phyloP scores from a whole-genome alignment of 2,888 invertebrate genomes.

The Zele albiditarsus region DNA sequence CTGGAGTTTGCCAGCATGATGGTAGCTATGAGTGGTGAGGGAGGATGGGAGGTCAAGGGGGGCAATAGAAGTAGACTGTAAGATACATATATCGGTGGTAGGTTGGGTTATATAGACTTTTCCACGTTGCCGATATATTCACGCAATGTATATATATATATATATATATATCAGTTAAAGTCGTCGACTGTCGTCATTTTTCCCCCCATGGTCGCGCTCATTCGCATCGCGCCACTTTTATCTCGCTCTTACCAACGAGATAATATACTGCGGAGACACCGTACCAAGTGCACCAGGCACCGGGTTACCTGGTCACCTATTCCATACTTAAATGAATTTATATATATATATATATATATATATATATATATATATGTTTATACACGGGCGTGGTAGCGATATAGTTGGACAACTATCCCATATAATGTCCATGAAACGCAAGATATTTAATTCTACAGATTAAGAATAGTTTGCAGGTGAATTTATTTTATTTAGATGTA shows the following conservation, averaged over 20 bases:
- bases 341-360: constrained; percentile 20
- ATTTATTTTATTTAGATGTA: neutral
- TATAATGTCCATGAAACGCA: neutral
- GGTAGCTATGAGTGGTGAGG: constrained; percentile 49
- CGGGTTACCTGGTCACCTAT: constrained; percentile 64
- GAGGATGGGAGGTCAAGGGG: constrained; percentile 52
- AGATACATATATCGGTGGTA: constrained; percentile 16
- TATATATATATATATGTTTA: neutral
- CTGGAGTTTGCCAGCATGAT: constrained; percentile 53
- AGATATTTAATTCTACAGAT: neutral
- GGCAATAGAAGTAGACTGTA: constrained; percentile 34
- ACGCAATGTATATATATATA: neutral
- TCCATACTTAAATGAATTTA: constrained; percentile 51
- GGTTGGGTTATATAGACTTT: constrained; percentile 26
- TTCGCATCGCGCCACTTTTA: constrained; percentile 45
- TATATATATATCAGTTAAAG: constrained; percentile 14
- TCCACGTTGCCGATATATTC: neutral
- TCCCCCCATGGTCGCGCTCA: constrained; percentile 39
- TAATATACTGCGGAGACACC: constrained; percentile 22
- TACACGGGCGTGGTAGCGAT: constrained; percentile 20
- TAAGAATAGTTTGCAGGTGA: neutral
- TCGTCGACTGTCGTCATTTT: constrained; percentile 28
- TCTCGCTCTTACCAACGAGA: constrained; percentile 52
- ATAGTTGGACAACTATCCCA: neutral
- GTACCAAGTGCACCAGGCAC: constrained; percentile 64